Conservation (phyloP, 2,113 vertebrate genomes). For the Zeus faber region DNA sequence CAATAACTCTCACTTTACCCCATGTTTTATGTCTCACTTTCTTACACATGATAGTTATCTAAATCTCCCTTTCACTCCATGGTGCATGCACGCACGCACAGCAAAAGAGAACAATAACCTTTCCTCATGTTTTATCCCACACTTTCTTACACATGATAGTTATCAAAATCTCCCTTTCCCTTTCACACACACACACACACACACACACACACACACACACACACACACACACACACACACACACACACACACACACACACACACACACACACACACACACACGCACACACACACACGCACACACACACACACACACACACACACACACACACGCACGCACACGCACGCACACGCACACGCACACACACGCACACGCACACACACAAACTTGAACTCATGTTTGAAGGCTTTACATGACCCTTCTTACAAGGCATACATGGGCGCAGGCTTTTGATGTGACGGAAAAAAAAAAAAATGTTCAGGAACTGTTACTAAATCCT, state of each 20-base stretch:
- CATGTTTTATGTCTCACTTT: too few species aligned
- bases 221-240: conserved; percentile 4
- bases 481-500: too few species aligned
- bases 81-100: too few species aligned
- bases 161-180: background rate
- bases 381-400: conserved; percentile 6
- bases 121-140: too few species aligned
- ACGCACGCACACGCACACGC: conserved; percentile 2
- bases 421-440: conserved; percentile 10
- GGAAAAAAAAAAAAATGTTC: too few species aligned
- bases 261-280: conserved; percentile 6
- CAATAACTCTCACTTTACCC: too few species aligned
- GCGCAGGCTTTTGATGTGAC: too few species aligned
- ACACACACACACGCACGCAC: background rate
- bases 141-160: too few species aligned
- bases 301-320: background rate
- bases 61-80: too few species aligned
- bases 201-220: conserved; percentile 5
- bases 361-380: conserved; percentile 5
- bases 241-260: conserved; percentile 1
- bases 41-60: too few species aligned
- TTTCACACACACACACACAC: background rate
- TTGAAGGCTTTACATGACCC: conserved; percentile 4
- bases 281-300: background rate
- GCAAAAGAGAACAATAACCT: too few species aligned